phyloP scores from a whole-genome alignment of 2,888 invertebrate species.

The Lasius platythorax region DNA sequence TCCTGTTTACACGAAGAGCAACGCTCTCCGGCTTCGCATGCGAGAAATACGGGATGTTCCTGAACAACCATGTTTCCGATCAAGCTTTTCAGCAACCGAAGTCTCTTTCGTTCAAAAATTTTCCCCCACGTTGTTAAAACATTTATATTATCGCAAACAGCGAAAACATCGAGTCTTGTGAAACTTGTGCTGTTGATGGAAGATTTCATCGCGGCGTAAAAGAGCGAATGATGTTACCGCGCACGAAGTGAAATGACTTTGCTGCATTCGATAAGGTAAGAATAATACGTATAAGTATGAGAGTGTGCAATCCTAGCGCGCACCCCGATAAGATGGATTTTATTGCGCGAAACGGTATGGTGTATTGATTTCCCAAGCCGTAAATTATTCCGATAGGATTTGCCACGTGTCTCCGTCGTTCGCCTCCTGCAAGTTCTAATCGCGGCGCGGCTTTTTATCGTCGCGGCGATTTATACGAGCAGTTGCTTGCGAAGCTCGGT shows the following conservation, averaged over 20 bases:
- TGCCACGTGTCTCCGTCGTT: slow-evolving; percentile 18
- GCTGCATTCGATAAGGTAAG: not conserved
- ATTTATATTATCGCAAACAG: too few species aligned
- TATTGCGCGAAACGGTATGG: slow-evolving; percentile 8
- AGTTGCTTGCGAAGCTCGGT: not conserved
- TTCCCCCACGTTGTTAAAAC: not conserved
- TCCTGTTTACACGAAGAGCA: slow-evolving; percentile 21
- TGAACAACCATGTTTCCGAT: slow-evolving; percentile 8
- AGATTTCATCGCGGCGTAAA: not conserved
- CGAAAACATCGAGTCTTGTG: not conserved
- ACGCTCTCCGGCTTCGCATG: not conserved
- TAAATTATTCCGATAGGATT: slow-evolving; percentile 49
- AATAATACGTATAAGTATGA: not conserved
- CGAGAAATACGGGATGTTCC: not conserved
- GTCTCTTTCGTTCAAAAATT: not conserved
- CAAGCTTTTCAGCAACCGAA: not conserved
- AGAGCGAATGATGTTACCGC: not conserved
- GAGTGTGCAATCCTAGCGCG: not conserved
- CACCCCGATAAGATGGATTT: slow-evolving; percentile 38
- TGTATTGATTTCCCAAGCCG: slow-evolving; percentile 34
- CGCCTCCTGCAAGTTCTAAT: slow-evolving; percentile 20
- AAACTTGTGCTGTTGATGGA: not conserved
- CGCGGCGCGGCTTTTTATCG: slow-evolving; percentile 26
- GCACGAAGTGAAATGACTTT: not conserved
- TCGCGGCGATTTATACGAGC: slow-evolving; percentile 26